A percentile compares a stretch with the other conserved stretches of the same genome.
Conservation (phyloP, 2,797 vertebrate species). For the Anableps anableps region DNA sequence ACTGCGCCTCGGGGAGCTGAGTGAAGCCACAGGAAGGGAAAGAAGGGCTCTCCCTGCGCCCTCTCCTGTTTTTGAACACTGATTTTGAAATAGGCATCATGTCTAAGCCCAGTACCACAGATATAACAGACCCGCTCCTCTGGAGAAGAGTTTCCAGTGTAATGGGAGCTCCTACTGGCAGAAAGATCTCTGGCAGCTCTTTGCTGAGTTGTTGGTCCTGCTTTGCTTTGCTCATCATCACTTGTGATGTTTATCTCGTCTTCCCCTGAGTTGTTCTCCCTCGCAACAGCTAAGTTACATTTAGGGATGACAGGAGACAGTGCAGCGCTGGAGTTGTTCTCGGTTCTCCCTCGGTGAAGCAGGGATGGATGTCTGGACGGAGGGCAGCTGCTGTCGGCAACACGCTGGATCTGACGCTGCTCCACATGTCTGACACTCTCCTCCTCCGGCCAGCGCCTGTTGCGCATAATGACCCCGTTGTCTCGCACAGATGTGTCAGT, state of each 20-base stretch:
- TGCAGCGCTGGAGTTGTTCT: constrained; percentile 52
- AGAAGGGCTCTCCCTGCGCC: constrained; percentile 86
- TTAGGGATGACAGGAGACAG: constrained; percentile 39
- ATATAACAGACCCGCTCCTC: constrained; percentile 86
- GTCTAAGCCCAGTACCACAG: constrained; percentile 84
- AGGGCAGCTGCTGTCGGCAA: constrained; percentile 68
- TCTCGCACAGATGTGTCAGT: constrained; percentile 78
- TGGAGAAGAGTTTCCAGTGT: constrained; percentile 31
- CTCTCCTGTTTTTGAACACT: constrained; percentile 96
- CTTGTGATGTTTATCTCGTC: constrained; percentile 89
- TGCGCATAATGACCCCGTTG: constrained; percentile 80
- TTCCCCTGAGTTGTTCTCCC: constrained; percentile 78
- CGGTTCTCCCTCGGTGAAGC: constrained; percentile 58
- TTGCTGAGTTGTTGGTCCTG: constrained; percentile 24
- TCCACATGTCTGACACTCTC: constrained; percentile 71
- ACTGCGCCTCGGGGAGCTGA: constrained; percentile 85
- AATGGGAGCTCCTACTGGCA: constrained; percentile 21
- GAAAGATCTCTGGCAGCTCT: constrained; percentile 51
- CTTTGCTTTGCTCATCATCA: constrained; percentile 75
- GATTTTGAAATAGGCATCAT: constrained; percentile 80
- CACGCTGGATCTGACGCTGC: constrained; percentile 66
- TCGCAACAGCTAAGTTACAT: constrained; percentile 25
- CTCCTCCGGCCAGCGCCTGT: constrained; percentile 79
- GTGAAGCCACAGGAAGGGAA: constrained; percentile 93
- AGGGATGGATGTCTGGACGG: constrained; percentile 63